A percentile compares a stretch with the other conserved stretches of the same genome.
phyloP scores from a whole-genome alignment of 2,888 invertebrate genomes.

The Epinotia bilunana region DNA sequence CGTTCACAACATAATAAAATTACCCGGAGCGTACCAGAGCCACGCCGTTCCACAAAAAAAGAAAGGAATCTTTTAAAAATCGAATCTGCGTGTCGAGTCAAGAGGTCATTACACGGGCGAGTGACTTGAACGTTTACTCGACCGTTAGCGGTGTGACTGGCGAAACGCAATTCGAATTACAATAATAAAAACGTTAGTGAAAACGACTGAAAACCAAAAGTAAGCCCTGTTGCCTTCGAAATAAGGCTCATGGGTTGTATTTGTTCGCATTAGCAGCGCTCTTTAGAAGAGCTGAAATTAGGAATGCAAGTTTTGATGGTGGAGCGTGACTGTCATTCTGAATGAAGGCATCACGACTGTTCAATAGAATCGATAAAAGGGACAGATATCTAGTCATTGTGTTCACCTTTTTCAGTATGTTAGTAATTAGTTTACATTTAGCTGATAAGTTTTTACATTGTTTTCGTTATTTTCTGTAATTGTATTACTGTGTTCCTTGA shows the following conservation, averaged over 20 bases:
- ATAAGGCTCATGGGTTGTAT: background rate
- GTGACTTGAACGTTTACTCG: constrained; percentile 36
- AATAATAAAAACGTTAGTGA: constrained; percentile 44
- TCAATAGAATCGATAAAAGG: constrained; percentile 7
- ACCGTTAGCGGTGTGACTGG: constrained; percentile 43
- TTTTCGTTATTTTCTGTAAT: no score
- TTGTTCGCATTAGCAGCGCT: constrained; percentile 18
- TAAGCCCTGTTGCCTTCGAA: constrained; percentile 1
- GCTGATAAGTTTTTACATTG: no score
- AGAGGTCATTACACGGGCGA: constrained; percentile 42
- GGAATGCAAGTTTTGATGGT: constrained; percentile 24
- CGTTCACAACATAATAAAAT: constrained; percentile 11
- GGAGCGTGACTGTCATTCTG: constrained; percentile 21
- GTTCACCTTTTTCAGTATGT: no score
- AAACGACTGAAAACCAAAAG: constrained; percentile 9
- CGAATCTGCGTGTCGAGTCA: constrained; percentile 41
- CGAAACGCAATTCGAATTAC: constrained; percentile 41
- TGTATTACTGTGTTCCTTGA: no score
- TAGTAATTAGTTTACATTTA: no score
- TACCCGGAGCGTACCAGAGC: background rate
- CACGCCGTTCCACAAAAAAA: constrained; percentile 18
- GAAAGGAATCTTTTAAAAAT: constrained; percentile 34
- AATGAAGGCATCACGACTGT: constrained; percentile 8
- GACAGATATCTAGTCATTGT: background rate
- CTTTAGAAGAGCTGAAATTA: constrained; percentile 22